These are phyloP conservation scores for Salvelinus sp. DNA, from an alignment of 2,113 vertebrate species.

Conservation along the genomic window DNA sequence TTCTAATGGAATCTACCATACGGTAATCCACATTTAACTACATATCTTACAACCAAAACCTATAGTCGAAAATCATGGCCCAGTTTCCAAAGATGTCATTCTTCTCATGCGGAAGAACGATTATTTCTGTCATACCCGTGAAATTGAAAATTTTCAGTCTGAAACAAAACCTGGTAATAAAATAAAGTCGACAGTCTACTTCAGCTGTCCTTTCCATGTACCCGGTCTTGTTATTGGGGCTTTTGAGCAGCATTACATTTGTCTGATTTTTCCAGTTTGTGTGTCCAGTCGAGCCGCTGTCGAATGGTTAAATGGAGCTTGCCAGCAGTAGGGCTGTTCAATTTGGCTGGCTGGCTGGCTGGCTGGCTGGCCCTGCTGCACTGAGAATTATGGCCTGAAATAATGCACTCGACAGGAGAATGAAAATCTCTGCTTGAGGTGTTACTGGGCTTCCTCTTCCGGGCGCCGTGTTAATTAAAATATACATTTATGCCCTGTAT, in stretches of 20 bases:
- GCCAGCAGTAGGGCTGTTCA: constrained; percentile 33
- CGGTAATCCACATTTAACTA: too few species aligned
- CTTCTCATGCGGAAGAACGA: too few species aligned
- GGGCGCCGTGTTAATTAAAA: constrained; percentile 42
- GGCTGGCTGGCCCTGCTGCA: constrained; percentile 4
- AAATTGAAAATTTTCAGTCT: too few species aligned
- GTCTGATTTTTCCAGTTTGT: constrained; percentile 35
- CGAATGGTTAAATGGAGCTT: constrained; percentile 23
- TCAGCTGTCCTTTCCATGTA: too few species aligned
- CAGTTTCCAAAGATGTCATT: too few species aligned
- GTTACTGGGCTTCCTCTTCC: constrained; percentile 4
- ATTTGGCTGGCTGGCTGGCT: constrained; percentile 19
- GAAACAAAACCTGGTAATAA: too few species aligned
- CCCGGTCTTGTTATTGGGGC: too few species aligned
- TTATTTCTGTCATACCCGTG: too few species aligned
- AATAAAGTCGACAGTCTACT: too few species aligned
- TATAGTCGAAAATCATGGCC: too few species aligned
- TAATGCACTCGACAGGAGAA: constrained; percentile 30
- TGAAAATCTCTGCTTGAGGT: constrained; percentile 22
- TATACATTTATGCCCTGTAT: constrained; percentile 37
- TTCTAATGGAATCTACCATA: too few species aligned
- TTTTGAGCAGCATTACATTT: constrained; percentile 30
- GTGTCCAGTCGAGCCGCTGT: constrained; percentile 12
- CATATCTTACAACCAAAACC: too few species aligned
- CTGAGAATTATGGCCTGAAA: constrained; percentile 31